Percentiles rank a stretch among this genome's conserved stretches.
Conservation (phyloP, 2,888 invertebrate genomes). For the Anorthoa munda region DNA sequence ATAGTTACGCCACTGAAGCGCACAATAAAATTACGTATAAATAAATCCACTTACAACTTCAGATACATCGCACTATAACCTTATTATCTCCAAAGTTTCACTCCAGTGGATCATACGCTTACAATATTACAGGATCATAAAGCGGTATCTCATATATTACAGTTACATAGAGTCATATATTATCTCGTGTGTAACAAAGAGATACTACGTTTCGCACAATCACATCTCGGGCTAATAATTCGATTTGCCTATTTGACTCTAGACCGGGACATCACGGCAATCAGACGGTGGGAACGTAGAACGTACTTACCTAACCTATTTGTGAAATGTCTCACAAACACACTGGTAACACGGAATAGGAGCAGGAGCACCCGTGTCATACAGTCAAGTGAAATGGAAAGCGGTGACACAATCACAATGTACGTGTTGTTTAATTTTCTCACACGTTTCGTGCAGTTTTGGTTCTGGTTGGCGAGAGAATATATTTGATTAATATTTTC, state of each 20-base stretch:
- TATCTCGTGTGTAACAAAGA: conserved; percentile 24
- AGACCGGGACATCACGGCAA: conserved; percentile 46
- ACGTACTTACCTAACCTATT: conserved; percentile 55
- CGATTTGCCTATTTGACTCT: conserved; percentile 61
- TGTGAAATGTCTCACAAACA: conserved; percentile 58
- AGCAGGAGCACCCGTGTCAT: conserved; percentile 53
- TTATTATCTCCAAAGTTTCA: conserved; percentile 40
- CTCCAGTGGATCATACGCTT: conserved; percentile 33
- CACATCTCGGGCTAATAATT: conserved; percentile 60
- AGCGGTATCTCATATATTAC: conserved; percentile 22
- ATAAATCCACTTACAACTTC: conserved; percentile 47
- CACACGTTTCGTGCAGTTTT: conserved; percentile 77
- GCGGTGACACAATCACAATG: conserved; percentile 68
- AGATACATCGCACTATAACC: conserved; percentile 43
- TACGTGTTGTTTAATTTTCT: conserved; percentile 80
- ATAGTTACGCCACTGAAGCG: conserved; percentile 27
- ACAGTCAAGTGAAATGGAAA: conserved; percentile 80
- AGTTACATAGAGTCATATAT: conserved; percentile 12
- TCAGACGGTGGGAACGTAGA: conserved; percentile 53
- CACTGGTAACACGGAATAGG: conserved; percentile 26
- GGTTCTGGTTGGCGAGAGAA: conserved; percentile 51
- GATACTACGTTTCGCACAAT: conserved; percentile 38
- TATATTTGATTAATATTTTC: conserved; percentile 58
- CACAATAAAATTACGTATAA: conserved; percentile 46
- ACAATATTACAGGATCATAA: conserved; percentile 10